Evolutionary conservation across 2,888 invertebrate species (phyloP).

Genomic region (Oxystoma pomonae): DNA sequence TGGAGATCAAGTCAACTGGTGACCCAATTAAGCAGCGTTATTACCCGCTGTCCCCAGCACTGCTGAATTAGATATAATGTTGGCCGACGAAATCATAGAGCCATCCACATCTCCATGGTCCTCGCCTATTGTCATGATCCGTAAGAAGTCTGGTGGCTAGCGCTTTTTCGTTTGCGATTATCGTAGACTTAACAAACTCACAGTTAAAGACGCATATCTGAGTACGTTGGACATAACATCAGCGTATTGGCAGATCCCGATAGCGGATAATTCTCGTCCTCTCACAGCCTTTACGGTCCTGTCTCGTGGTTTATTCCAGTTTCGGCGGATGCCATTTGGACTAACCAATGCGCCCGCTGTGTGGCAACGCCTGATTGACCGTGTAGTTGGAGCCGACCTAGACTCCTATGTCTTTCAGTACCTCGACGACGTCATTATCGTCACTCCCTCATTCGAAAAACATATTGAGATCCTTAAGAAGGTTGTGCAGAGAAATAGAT

Average conservation of each 20-base stretch:
- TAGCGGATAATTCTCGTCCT: conserved; percentile 3
- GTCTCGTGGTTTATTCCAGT: background rate
- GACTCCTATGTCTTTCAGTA: no score
- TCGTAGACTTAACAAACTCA: conserved; percentile 10
- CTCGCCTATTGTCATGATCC: conserved; percentile 16
- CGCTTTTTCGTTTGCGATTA: background rate
- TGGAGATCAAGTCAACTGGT: conserved; percentile 13
- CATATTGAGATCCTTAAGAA: background rate
- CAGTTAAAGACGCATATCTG: conserved; percentile 4
- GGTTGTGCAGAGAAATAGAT: background rate
- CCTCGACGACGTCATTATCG: background rate
- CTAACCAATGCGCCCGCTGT: conserved; percentile 20
- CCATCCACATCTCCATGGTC: conserved; percentile 35
- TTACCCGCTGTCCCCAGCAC: conserved; percentile 21
- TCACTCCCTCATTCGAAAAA: background rate
- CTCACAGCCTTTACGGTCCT: background rate
- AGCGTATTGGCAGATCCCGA: conserved; percentile 5
- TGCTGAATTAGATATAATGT: conserved; percentile 26
- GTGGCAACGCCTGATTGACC: conserved; percentile 17
- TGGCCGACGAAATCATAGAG: conserved; percentile 29
- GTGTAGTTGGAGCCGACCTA: no score
- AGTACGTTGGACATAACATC: conserved; percentile 5
- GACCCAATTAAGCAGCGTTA: conserved; percentile 24
- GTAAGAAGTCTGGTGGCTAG: background rate
- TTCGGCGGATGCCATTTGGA: conserved; percentile 3